phyloP scores from a whole-genome alignment of 2,888 invertebrate genomes.

The Dysmachus trigonus region DNA sequence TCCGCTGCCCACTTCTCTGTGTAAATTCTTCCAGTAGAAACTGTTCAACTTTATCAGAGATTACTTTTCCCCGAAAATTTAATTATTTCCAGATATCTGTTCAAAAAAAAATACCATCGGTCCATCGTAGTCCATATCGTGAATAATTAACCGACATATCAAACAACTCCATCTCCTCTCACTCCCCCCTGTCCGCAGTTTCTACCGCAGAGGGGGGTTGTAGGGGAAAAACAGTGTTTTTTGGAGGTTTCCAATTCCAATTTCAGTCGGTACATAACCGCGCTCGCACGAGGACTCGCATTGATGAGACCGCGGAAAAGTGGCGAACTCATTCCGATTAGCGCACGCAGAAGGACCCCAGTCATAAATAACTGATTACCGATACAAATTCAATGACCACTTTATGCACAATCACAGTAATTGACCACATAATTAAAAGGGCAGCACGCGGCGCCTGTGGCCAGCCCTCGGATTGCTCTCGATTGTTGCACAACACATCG shows the following conservation, averaged over 20 bases:
- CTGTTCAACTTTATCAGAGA: not conserved
- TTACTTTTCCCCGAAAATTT: not conserved
- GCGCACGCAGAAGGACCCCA: not conserved
- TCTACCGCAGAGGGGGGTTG: not conserved
- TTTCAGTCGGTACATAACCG: not conserved
- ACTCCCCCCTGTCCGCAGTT: not conserved
- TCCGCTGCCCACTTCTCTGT: not conserved
- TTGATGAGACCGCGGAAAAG: not conserved
- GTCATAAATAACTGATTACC: conserved; percentile 24
- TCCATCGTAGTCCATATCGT: not conserved
- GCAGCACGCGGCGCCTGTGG: conserved; percentile 12
- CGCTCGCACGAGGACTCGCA: not conserved
- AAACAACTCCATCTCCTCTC: not conserved
- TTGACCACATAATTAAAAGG: conserved; percentile 41
- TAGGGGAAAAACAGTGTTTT: not conserved
- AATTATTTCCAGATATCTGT: not conserved
- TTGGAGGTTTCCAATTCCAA: not conserved
- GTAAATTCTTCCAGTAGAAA: not conserved
- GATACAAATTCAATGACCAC: conserved; percentile 16
- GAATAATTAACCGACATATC: not conserved
- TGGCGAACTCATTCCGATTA: conserved; percentile 18
- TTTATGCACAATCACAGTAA: conserved; percentile 28
- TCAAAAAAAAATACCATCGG: not conserved
- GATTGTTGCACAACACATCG: not conserved
- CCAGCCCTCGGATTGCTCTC: not conserved